A percentile compares a stretch with the other conserved stretches of the same genome.
These are phyloP conservation scores for Panagrolaimus sp. DNA, from an alignment of 1,140 invertebrate genomes.

Conservation along the genomic window DNA sequence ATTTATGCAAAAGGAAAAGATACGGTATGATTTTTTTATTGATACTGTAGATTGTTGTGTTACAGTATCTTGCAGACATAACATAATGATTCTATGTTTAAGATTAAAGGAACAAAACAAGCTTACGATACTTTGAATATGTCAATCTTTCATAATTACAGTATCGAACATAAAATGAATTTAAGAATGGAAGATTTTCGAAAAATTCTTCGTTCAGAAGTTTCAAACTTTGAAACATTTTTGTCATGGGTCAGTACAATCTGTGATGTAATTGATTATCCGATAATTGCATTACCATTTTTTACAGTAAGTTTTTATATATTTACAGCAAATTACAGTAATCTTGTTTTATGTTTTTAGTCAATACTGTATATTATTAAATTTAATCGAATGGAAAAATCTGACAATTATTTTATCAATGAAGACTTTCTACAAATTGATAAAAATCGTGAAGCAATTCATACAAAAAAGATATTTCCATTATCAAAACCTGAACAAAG, in stretches of 20 bases:
- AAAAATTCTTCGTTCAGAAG: slow-evolving; percentile 25
- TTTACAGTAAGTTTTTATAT: slow-evolving; percentile 21
- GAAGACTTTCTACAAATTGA: slow-evolving; percentile 33
- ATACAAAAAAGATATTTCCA: slow-evolving; percentile 28
- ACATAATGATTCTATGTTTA: slow-evolving; percentile 1
- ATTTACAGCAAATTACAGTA: neutral
- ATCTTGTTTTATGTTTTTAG: slow-evolving; percentile 19
- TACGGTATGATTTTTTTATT: neutral
- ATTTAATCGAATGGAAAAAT: slow-evolving; percentile 24
- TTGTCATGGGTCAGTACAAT: slow-evolving; percentile 10
- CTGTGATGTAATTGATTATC: slow-evolving; percentile 18
- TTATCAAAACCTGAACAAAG: slow-evolving; percentile 28
- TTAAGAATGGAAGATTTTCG: slow-evolving; percentile 18
- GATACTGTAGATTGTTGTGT: neutral
- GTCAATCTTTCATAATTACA: slow-evolving; percentile 23
- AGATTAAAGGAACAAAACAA: slow-evolving; percentile 24
- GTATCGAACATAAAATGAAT: slow-evolving; percentile 18
- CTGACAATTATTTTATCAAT: slow-evolving; percentile 36
- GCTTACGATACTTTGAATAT: slow-evolving; percentile 26
- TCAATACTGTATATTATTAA: slow-evolving; percentile 32
- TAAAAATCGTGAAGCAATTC: slow-evolving; percentile 13
- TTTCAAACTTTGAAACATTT: slow-evolving; percentile 31
- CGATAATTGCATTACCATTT: slow-evolving; percentile 26
- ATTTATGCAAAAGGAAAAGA: slow-evolving; percentile 26
- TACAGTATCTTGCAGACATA: too few relatives aligned